Evolutionary conservation across 2,113 vertebrate species (phyloP).

Genomic region (Phyllostomus discolor): DNA sequence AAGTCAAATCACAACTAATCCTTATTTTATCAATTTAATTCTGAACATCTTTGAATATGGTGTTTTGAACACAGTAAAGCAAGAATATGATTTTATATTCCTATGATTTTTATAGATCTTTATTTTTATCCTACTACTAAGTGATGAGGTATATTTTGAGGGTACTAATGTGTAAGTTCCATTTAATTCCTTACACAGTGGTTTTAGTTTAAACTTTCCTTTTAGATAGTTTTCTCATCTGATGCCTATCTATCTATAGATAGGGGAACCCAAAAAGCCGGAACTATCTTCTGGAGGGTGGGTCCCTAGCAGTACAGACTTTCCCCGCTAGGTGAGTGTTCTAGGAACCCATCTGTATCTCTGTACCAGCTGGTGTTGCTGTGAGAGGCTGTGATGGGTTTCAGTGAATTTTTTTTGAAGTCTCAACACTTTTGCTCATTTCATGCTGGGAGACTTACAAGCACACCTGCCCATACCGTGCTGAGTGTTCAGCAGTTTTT

Average conservation of each 20-base stretch:
- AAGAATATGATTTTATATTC: not conserved
- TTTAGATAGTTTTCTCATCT: not conserved
- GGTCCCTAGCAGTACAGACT: no score
- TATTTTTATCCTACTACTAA: not conserved
- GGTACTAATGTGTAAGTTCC: not conserved
- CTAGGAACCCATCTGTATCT: no score
- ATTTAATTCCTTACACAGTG: not conserved
- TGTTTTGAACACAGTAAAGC: not conserved
- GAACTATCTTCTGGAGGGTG: no score
- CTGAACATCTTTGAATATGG: not conserved
- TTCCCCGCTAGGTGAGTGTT: no score
- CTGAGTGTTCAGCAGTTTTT: no score
- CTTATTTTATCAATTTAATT: conserved; percentile 10
- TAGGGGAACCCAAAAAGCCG: no score
- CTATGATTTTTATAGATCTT: not conserved
- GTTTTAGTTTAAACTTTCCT: not conserved
- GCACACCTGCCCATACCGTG: no score
- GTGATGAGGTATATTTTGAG: not conserved
- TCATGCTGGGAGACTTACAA: no score
- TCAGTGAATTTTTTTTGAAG: no score
- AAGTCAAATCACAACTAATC: not conserved
- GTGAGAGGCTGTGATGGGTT: no score
- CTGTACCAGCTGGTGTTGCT: no score
- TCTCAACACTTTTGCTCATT: no score
- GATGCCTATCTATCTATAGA: not conserved